Evolutionary conservation across 2,797 vertebrate genomes (phyloP), one percentile per base, ranked within the genome.

Genomic region (Sylvia borin): DNA sequence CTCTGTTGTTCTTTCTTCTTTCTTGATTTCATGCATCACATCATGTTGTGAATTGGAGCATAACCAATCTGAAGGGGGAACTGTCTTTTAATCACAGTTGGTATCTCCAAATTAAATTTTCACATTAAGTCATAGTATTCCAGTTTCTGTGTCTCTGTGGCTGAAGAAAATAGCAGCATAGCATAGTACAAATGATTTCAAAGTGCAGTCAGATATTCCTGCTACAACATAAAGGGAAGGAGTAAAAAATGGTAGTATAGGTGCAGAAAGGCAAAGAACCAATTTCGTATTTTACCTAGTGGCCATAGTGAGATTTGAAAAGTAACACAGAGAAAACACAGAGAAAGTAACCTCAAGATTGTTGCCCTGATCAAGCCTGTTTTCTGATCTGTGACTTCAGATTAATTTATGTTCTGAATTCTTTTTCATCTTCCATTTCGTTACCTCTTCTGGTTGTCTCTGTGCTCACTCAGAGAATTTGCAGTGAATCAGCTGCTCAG

Each of bases 91-190:
- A 95, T 91, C 77, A 82, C 34, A 85, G 29, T 40, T 72, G 36
- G 61, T 79, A 97, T 78, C 82, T 92, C 64, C 66, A 91, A 91
- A 90, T 90, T 75, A 81, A 60, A 85, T 93, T 85, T 83, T 83
- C 78, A 85, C 31, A 48, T 93, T 85, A 83, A 80, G 65, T 62
- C 47, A 68, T 29, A 83, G 19, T 17, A 51, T 73, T 50, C 20
- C 42, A 42, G 13, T 76, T 71, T 90, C 29, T 87, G 26, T 53
- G 47, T 47, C 62, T 83, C 77, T 54, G 14, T 11, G 16, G 25
- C 19, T 27, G 50, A 57, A 87, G 72, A 85, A 82, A 82, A 40
- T 7, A 72, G 27, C 5, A 3, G 34, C 15, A 3, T 43, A 61
- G 14, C 36, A 57, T 2, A 70, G 31, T 22, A 76, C 15, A 88